Evolutionary conservation across 2,888 invertebrate species (phyloP), one percentile per base, ranked within the genome.

Genomic region (Erebia ligea): DNA sequence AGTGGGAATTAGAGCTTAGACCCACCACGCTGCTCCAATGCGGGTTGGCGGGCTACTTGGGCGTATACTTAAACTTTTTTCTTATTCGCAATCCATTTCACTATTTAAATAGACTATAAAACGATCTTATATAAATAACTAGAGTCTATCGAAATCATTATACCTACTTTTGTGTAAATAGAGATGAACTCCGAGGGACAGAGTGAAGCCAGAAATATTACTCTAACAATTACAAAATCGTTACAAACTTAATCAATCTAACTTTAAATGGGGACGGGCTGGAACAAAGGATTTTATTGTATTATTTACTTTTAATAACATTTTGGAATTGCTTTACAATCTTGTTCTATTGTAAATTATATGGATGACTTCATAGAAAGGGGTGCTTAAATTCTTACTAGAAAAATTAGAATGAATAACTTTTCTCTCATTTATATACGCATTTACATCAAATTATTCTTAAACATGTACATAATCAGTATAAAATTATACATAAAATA

Each of bases 161-260:
- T 58, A 40, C n/a, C n/a, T n/a, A n/a, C 48, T 58, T 48, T 52
- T 48, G 67, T 48, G 50, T 67, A 61, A 67, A 67, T 42, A 61
- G 17, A 48, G 59, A 61, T 45, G 57, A 67, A 61, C 59, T 67
- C 52, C 61, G 63, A 64, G 42, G 42, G 66, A 69, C 62, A 69
- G 63, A 67, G 59, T 48, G 40, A 62, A 57, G 59, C 76, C 77
- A 48, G 42, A 72, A 61, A 67, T 69, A 71, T 74, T 34, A 72
- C 71, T 64, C 61, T 40, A 63, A 79, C 77, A 78, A 78, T 77
- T 74, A 78, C 77, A 76, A 77, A 78, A 80, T 77, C 77, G 76
- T 77, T 74, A 69, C 58, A 75, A 87, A 87, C 83, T 87, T 86
- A 81, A 86, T 85, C 86, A 87, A 87, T 86, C 84, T 83, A 87